Evolutionary conservation across 30 jellyfish, hydroid and myxozoan genomes (phyloP), one percentile per base, ranked within the genome.

Genomic region (Haliclystus octoradiatus): DNA sequence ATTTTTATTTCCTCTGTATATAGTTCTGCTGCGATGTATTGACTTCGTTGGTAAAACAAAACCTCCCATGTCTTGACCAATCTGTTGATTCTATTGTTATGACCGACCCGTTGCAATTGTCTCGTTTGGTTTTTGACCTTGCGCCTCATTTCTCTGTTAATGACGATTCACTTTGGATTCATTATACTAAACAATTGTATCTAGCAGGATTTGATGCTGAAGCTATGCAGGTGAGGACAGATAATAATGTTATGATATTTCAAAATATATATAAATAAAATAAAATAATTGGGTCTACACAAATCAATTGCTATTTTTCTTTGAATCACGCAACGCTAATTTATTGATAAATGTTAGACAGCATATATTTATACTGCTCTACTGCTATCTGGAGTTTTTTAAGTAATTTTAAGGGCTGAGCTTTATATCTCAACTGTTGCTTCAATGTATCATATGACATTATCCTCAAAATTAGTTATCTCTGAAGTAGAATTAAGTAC

Each of bases 111-210:
- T 22, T 64, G 52, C 31, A 82, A 49, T 35, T 64, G 12, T 65
- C 92, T 0, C 31, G 65, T 29, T 69, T 52, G 7, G 34, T 79
- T 13, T 79, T 79, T 50, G 77, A 33, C 28, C 81, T 80, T 4
- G n/a, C 79, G 65, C 60, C 52, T 22, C 57, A 80, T 57, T 80
- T 71, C 46, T 28, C 28, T 1, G 34, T 64, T 14, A 78, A 71
- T 26, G 93, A 80, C 27, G 93, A 80, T 32, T 26, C 30, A 1
- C 78, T 80, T 24, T 72, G 93, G 84, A 71, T 49, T 2, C 40
- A 47, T 24, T 72, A 31, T 61, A 24, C 85, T 5, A 40, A 64
- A 25, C 66, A 65, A 29, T 72, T 80, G 3, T 80, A 67, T 53
- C 0, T 50, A 0, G 80, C 85, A 50, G 93, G 93, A 32, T 50